Evolutionary conservation across 2,113 vertebrate genomes (phyloP).

Genomic region (Pagrus major): DNA sequence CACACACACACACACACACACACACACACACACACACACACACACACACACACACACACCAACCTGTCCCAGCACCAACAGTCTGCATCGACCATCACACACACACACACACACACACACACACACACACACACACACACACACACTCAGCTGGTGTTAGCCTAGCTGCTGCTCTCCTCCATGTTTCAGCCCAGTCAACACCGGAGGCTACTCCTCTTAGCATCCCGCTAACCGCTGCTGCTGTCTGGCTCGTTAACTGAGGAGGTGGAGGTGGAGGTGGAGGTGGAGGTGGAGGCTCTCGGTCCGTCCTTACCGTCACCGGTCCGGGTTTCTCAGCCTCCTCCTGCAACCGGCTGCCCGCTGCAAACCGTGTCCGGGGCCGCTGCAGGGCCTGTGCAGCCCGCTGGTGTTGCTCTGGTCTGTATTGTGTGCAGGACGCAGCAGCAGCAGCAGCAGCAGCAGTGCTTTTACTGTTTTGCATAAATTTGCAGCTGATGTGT

Average conservation of each 20-base stretch:
- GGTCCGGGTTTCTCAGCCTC: constrained; percentile 32
- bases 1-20: not conserved
- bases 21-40: not conserved
- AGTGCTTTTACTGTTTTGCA: constrained; percentile 62
- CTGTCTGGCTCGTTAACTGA: constrained; percentile 27
- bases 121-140: not conserved
- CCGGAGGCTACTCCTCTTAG: constrained; percentile 52
- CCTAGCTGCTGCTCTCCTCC: constrained; percentile 61
- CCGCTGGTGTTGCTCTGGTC: not conserved
- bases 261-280: no score
- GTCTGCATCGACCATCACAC: no score
- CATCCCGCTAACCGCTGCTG: constrained; percentile 44
- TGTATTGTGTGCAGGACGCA: not conserved
- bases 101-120: not conserved
- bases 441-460: constrained; percentile 11
- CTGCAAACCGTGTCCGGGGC: not conserved
- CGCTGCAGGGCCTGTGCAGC: constrained; percentile 22
- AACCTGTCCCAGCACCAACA: not conserved
- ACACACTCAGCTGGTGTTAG: constrained; percentile 19
- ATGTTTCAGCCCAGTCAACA: constrained; percentile 46
- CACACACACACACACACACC: not conserved
- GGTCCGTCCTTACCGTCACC: constrained; percentile 52
- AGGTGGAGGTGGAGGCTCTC: not conserved
- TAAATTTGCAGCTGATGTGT: constrained; percentile 76
- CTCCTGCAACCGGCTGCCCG: constrained; percentile 47